These are phyloP conservation scores for Trachops cirrhosus DNA, from an alignment of 2,797 vertebrate species.

Conservation along the genomic window DNA sequence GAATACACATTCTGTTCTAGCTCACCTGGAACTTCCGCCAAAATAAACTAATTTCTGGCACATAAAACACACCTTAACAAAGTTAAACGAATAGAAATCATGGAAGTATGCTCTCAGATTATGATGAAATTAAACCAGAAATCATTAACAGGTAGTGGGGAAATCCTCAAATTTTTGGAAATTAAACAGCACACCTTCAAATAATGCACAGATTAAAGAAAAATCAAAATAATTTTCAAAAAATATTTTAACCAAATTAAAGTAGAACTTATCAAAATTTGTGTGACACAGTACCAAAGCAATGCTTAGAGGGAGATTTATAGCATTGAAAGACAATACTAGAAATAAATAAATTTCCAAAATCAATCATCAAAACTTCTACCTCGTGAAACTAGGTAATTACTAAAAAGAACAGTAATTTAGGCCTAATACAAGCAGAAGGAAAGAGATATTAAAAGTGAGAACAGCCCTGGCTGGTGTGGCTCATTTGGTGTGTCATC, in stretches of 20 bases:
- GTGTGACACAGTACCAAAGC: neutral
- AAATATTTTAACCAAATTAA: neutral
- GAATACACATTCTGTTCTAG: neutral
- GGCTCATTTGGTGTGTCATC: neutral
- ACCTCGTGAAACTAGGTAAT: neutral
- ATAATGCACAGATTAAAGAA: neutral
- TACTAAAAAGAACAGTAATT: neutral
- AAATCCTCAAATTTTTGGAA: neutral
- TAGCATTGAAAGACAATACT: neutral
- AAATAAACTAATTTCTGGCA: neutral
- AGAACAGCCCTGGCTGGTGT: neutral
- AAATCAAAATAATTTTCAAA: neutral
- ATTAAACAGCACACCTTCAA: neutral
- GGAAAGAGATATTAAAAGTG: neutral
- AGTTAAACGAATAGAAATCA: neutral
- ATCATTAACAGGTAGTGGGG: neutral
- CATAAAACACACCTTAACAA: neutral
- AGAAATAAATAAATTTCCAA: neutral
- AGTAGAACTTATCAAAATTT: neutral
- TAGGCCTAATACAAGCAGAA: neutral
- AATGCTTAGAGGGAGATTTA: neutral
- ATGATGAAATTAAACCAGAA: neutral
- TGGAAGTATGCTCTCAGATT: neutral
- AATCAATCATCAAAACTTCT: neutral
- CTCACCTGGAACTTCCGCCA: neutral